Base-by-base conservation (phyloP, 2,888 invertebrate genomes). In the Diarsia rubi region DNA sequence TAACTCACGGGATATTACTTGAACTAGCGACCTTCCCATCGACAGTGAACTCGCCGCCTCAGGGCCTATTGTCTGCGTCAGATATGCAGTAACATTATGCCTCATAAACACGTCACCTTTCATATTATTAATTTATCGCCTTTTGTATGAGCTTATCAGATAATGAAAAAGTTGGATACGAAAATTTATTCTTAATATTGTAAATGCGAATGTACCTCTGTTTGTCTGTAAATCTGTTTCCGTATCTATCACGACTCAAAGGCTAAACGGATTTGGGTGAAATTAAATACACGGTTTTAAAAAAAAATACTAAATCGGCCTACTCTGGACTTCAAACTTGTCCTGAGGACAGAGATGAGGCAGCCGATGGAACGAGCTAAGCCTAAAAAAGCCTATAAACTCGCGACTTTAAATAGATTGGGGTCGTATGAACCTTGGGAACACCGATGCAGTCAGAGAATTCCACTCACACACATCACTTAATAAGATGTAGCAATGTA, bases 51-150 rank as follows among this genome's bases (percentile, higher is more conserved):
- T 5, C 37, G 27, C 37, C 54, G 47, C 57, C 67, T 82, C 31
- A 16, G 19, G 49, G 68, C 68, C 65, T 42, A 83, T 83, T 80
- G 80, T 79, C 68, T 45, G 68, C 72, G 45, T 79, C 37, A 37
- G 37, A 37, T 37, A 37, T 37, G 37, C 37, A 62, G 65, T 47
- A 73, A 54, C 54, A 70, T 79, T 69, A 60, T 47, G n/a, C 14
- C 60, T 73, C 84, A 66, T 83, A 72, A 79, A 83, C 44, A 80
- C 57, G 54, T 81, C 68, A 69, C 37, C 14, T 72, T 45, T 65
- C 49, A 59, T 47, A 62, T 62, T 42, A 57, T 69, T 52, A 45
- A 79, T 72, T 49, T 79, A 80, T 75, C 31, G 24, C 8, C 42
- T 31, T 60, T 75, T 60, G 52, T 52, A 24, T 3, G 27, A 54